Conservation (phyloP, 2,888 invertebrate species). For the Luperina nickerlii region DNA sequence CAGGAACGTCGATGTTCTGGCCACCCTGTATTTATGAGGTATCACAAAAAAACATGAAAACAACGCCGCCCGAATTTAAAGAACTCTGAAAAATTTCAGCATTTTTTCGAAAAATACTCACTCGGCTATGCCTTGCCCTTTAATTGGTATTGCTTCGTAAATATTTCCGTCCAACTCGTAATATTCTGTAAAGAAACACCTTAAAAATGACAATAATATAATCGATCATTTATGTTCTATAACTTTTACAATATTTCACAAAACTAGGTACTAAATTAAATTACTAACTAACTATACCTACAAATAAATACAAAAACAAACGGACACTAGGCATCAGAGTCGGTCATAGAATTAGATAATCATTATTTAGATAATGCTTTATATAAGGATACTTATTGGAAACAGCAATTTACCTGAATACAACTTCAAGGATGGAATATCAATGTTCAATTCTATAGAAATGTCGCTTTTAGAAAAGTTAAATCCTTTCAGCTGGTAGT, state of each 20-base stretch:
- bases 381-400: neutral
- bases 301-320: neutral
- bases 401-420: constrained; percentile 50
- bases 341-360: too few relatives aligned
- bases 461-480: constrained; percentile 48
- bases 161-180: constrained; percentile 77
- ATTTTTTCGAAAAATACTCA: constrained; percentile 63
- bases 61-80: neutral
- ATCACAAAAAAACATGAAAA: neutral
- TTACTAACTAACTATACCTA: neutral
- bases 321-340: too few relatives aligned
- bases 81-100: neutral
- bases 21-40: neutral
- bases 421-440: constrained; percentile 46
- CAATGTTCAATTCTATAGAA: constrained; percentile 34
- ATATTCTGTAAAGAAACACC: constrained; percentile 70
- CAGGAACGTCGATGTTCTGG: too few relatives aligned
- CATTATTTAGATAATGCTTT: neutral
- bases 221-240: neutral
- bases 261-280: neutral
- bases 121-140: constrained; percentile 75
- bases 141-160: constrained; percentile 71
- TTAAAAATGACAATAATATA: neutral
- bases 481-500: constrained; percentile 27
- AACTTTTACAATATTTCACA: neutral